These are phyloP conservation scores for Cyprinus carpio DNA, from an alignment of 2,113 vertebrate species.

Conservation along the genomic window DNA sequence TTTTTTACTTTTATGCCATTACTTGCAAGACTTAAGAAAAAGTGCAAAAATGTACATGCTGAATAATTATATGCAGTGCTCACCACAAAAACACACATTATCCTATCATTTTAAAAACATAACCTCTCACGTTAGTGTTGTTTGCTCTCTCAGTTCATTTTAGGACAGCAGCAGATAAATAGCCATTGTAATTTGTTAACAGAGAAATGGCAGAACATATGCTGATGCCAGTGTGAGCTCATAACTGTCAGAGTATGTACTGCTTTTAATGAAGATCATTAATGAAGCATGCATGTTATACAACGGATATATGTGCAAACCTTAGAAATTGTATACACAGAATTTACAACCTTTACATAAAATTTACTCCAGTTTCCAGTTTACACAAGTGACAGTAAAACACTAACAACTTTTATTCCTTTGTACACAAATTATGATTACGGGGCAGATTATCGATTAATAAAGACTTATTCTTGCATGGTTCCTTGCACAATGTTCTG, in stretches of 20 bases:
- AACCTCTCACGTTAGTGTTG: constrained; percentile 6
- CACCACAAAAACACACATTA: neutral
- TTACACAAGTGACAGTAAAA: neutral
- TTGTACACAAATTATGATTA: neutral
- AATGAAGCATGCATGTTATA: neutral
- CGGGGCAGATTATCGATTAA: neutral
- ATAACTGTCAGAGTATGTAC: constrained; percentile 5
- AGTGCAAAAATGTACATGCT: neutral
- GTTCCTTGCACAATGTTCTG: neutral
- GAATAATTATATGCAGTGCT: neutral
- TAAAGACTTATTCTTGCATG: neutral
- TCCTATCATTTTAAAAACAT: neutral
- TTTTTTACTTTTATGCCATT: neutral
- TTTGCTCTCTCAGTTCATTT: constrained; percentile 1
- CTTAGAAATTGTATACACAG: neutral
- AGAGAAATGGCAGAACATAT: constrained; percentile 20
- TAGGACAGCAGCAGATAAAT: constrained; percentile 27
- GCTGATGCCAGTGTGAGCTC: neutral
- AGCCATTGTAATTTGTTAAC: constrained; percentile 14
- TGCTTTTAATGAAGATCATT: constrained; percentile 1
- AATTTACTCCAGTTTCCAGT: neutral
- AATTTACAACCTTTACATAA: neutral
- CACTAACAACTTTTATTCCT: neutral
- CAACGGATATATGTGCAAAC: neutral
- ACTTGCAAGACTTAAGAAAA: neutral